Conservation (phyloP, 1,140 invertebrate species). For the Bombus picipes region DNA sequence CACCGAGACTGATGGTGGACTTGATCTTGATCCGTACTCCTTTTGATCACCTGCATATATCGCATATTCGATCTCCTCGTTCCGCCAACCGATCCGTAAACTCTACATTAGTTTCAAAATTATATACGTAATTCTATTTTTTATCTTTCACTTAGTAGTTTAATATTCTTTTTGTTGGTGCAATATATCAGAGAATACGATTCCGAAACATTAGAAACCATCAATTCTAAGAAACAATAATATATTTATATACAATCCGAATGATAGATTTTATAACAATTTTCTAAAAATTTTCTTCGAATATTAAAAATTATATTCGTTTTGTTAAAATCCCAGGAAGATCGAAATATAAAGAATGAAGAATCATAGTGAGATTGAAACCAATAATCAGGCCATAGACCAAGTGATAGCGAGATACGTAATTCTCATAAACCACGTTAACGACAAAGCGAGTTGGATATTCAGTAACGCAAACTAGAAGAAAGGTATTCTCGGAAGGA, state of each 20-base stretch:
- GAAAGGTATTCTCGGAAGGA: not conserved
- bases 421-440: not conserved
- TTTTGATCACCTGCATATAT: not conserved
- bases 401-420: not conserved
- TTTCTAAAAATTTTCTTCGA: too few relatives aligned
- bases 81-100: not conserved
- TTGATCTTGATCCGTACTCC: conserved; percentile 35
- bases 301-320: too few relatives aligned
- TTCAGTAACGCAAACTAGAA: not conserved
- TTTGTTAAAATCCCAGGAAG: too few relatives aligned
- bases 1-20: conserved; percentile 30
- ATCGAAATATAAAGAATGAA: too few relatives aligned
- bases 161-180: too few relatives aligned
- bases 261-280: too few relatives aligned
- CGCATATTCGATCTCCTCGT: not conserved
- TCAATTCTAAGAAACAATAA: too few relatives aligned
- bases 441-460: not conserved
- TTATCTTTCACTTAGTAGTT: not conserved
- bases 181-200: too few relatives aligned
- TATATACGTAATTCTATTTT: not conserved
- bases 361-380: too few relatives aligned
- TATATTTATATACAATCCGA: too few relatives aligned
- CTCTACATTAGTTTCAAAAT: not conserved
- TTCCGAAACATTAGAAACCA: too few relatives aligned
- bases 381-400: not conserved